Conservation (phyloP, 2,797 vertebrate genomes). For the Phalloptychus januarius region DNA sequence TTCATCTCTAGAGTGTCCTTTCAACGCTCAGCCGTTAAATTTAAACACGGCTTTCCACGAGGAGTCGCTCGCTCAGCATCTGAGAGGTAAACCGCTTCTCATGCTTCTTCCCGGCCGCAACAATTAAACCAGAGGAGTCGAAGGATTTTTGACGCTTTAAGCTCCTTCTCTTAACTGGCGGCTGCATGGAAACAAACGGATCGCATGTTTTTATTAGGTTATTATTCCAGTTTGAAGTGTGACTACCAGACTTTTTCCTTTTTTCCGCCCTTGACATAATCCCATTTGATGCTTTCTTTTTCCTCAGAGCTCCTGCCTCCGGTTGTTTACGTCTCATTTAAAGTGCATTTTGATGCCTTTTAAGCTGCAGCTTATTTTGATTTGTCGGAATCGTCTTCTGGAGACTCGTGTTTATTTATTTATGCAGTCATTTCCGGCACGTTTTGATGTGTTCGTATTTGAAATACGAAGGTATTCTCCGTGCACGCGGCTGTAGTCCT, state of each 20-base stretch:
- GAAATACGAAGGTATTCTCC: neutral
- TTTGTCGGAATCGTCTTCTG: neutral
- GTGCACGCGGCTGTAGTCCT: neutral
- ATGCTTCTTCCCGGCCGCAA: neutral
- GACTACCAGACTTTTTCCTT: neutral
- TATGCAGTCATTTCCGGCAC: neutral
- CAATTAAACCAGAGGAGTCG: neutral
- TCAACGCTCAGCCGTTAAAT: constrained; percentile 44
- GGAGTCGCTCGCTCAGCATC: constrained; percentile 45
- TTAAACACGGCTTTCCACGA: constrained; percentile 67
- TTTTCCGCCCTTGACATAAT: neutral
- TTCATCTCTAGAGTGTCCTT: constrained; percentile 47
- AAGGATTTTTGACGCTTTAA: neutral
- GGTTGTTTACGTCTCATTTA: neutral
- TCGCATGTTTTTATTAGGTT: neutral
- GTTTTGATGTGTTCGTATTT: neutral
- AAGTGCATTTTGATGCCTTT: neutral
- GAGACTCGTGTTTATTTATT: neutral
- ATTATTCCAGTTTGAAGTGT: neutral
- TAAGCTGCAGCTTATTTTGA: neutral
- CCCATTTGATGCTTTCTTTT: neutral
- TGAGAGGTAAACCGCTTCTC: constrained; percentile 52
- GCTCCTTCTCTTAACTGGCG: neutral
- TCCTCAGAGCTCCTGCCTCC: neutral
- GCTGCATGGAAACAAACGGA: neutral